Evolutionary conservation across 2,797 vertebrate genomes (phyloP).

Genomic region (Falco peregrinus): DNA sequence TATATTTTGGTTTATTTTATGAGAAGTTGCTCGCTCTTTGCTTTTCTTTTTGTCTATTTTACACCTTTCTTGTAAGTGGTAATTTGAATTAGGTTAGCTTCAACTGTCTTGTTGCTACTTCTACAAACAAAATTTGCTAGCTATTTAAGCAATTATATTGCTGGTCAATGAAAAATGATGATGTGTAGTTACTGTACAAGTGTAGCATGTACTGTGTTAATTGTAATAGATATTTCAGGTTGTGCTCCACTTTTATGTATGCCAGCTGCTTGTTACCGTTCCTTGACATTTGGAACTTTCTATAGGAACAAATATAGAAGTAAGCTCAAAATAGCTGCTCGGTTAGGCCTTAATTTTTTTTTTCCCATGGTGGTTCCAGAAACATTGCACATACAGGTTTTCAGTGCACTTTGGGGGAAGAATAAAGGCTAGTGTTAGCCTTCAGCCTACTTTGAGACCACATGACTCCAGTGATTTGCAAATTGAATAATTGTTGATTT

Average conservation of each 20-base stretch:
- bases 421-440: neutral
- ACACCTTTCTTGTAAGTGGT: neutral
- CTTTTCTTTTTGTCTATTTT: neutral
- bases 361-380: neutral
- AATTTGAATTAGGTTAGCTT: neutral
- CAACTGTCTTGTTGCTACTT: neutral
- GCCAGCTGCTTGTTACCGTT: neutral
- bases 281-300: slow-evolving; percentile 21
- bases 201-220: neutral
- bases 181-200: neutral
- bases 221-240: slow-evolving; percentile 2
- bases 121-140: neutral
- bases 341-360: neutral
- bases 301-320: slow-evolving; percentile 31
- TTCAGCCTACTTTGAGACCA: neutral
- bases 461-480: neutral
- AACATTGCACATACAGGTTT: neutral
- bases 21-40: neutral
- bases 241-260: slow-evolving; percentile 35
- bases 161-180: neutral
- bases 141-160: neutral
- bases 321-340: neutral
- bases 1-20: neutral
- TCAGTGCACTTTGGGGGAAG: neutral
- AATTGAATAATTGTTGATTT: neutral